Conservation (phyloP, 2,113 vertebrate genomes). For the Syrrhaptes paradoxus region DNA sequence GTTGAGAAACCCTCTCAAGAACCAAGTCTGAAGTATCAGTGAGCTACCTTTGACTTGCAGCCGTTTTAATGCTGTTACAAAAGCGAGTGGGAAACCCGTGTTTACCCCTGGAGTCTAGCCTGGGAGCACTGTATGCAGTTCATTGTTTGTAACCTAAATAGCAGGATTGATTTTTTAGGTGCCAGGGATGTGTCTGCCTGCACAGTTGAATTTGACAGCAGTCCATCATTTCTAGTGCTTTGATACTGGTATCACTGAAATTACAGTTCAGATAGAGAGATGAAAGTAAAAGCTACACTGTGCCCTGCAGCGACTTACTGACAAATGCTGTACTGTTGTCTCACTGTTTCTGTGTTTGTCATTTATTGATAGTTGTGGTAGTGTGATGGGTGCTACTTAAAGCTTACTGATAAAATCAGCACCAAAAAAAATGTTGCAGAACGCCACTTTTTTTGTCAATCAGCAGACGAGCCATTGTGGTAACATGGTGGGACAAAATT, state of each 20-base stretch:
- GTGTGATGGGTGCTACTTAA: neutral
- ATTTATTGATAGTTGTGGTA: neutral
- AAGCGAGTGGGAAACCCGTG: neutral
- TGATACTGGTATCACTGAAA: neutral
- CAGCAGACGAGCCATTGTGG: neutral
- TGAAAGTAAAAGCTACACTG: neutral
- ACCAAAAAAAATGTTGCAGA: neutral
- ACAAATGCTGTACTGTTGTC: neutral
- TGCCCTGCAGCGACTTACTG: neutral
- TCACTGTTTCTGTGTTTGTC: neutral
- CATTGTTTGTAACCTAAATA: neutral
- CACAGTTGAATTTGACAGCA: neutral
- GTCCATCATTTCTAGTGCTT: neutral
- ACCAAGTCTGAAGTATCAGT: neutral
- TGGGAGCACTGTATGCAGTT: neutral
- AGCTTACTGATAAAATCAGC: neutral
- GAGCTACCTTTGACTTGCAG: neutral
- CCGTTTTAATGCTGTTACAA: neutral
- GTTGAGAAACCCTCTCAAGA: neutral
- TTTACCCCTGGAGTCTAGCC: neutral
- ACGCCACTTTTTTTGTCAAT: neutral
- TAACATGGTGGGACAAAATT: neutral
- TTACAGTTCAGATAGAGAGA: neutral
- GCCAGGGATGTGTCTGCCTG: neutral
- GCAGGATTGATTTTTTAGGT: constrained; percentile 5